Evolutionary conservation across 92 coral and sea anemone species (phyloP).

Genomic region (Zoanthus sansibaricus): DNA sequence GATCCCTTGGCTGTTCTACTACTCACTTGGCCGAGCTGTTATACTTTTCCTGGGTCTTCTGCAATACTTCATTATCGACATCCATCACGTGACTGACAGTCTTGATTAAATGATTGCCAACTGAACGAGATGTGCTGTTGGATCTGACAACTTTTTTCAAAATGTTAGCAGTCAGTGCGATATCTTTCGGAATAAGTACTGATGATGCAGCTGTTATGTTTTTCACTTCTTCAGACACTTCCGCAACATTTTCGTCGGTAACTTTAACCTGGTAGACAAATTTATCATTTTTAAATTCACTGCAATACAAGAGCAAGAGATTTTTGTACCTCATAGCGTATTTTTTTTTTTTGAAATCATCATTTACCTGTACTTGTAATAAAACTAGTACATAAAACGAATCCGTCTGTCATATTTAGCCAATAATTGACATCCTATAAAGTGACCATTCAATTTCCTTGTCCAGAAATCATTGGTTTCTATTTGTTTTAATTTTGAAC

Average conservation of each 20-base stretch:
- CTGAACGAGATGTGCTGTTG: slow-evolving; percentile 73
- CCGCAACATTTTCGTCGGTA: slow-evolving; percentile 76
- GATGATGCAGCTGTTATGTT: slow-evolving; percentile 80
- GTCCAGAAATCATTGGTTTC: too few relatives aligned
- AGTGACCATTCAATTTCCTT: too few relatives aligned
- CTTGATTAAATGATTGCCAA: slow-evolving; percentile 87
- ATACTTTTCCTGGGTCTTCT: slow-evolving; percentile 71
- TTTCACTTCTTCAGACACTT: slow-evolving; percentile 79
- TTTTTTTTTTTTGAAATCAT: too few relatives aligned
- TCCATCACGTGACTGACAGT: slow-evolving; percentile 97
- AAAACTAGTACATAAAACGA: too few relatives aligned
- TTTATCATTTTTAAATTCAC: background rate
- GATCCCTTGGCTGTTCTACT: background rate
- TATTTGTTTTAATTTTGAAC: too few relatives aligned
- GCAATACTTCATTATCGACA: slow-evolving; percentile 71
- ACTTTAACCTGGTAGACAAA: slow-evolving; percentile 76
- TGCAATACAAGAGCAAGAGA: too few relatives aligned
- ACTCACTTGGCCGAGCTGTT: slow-evolving; percentile 89
- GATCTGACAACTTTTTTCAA: slow-evolving; percentile 85
- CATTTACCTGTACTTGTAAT: too few relatives aligned
- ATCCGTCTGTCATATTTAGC: too few relatives aligned
- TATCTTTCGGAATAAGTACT: slow-evolving; percentile 72
- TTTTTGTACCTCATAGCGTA: too few relatives aligned
- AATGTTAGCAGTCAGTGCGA: slow-evolving; percentile 86
- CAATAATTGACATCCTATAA: too few relatives aligned